Conservation (phyloP, 2,888 invertebrate genomes). For the Drosophila formosana region DNA sequence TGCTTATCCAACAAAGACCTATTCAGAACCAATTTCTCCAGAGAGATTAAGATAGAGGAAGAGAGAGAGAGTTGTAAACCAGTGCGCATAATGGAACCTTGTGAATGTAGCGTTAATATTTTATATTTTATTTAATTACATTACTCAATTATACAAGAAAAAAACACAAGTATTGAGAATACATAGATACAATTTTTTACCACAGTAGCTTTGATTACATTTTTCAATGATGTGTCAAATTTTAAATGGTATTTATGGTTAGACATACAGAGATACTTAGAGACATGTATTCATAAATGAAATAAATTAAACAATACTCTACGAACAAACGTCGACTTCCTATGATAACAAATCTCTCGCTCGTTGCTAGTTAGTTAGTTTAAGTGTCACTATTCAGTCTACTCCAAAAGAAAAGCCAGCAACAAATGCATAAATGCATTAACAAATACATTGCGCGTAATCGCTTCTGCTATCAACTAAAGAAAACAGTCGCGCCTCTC, state of each 20-base stretch:
- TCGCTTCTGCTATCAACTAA: slow-evolving; percentile 38
- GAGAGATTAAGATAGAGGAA: slow-evolving; percentile 7
- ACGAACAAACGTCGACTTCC: slow-evolving; percentile 55
- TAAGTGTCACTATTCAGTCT: slow-evolving; percentile 27
- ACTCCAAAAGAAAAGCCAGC: slow-evolving; percentile 15
- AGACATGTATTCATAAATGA: slow-evolving; percentile 12
- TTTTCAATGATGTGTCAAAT: slow-evolving; percentile 80
- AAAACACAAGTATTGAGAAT: slow-evolving; percentile 37
- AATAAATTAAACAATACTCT: slow-evolving; percentile 9
- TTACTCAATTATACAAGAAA: slow-evolving; percentile 43
- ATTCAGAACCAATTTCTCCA: slow-evolving; percentile 6
- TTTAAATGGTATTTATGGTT: slow-evolving; percentile 74
- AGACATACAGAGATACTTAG: slow-evolving; percentile 29
- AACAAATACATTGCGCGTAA: slow-evolving; percentile 18
- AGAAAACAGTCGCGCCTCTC: slow-evolving; percentile 28
- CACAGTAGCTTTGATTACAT: slow-evolving; percentile 80
- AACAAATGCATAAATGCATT: slow-evolving; percentile 24
- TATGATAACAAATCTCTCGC: slow-evolving; percentile 38
- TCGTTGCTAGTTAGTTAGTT: slow-evolving; percentile 30
- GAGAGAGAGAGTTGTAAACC: slow-evolving; percentile 52
- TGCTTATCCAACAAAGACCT: slow-evolving; percentile 21
- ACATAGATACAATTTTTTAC: slow-evolving; percentile 77
- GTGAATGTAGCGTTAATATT: slow-evolving; percentile 71
- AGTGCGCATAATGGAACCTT: slow-evolving; percentile 70
- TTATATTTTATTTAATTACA: slow-evolving; percentile 50